Percentiles rank a stretch among this genome's conserved stretches.
phyloP scores from a whole-genome alignment of 2,797 vertebrate species.

The Darevskia nairensis region DNA sequence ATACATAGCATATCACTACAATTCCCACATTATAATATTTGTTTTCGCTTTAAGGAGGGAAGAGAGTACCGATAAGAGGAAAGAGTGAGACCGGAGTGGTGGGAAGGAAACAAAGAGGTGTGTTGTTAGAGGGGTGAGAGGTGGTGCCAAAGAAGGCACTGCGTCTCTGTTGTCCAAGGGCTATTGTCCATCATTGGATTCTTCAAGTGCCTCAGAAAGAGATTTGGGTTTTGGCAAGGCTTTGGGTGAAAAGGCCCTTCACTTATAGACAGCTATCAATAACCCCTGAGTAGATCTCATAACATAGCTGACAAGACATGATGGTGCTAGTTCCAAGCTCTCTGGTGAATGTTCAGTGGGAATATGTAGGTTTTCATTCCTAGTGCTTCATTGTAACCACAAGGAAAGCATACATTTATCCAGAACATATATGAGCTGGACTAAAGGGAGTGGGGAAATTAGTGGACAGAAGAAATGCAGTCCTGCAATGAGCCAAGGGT shows the following conservation, averaged over 20 bases:
- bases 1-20: not conserved
- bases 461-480: slow-evolving; percentile 54
- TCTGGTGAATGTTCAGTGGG: not conserved
- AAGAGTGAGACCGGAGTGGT: not conserved
- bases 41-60: not conserved
- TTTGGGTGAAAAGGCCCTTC: not conserved
- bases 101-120: not conserved
- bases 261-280: not conserved
- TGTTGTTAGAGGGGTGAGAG: not conserved
- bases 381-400: slow-evolving; percentile 14
- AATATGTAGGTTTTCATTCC: slow-evolving; percentile 55
- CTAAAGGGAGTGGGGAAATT: slow-evolving; percentile 36
- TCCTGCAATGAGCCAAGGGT: slow-evolving; percentile 73
- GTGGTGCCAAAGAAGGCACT: too few relatives aligned
- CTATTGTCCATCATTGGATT: not conserved
- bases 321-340: not conserved
- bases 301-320: not conserved
- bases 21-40: not conserved
- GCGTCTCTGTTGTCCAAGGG: too few relatives aligned
- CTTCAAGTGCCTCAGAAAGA: not conserved
- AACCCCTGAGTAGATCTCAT: not conserved
- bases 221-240: not conserved
- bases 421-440: slow-evolving; percentile 46
- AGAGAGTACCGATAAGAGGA: not conserved
- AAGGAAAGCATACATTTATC: slow-evolving; percentile 52